Conservation (phyloP, 2,888 invertebrate genomes). For the Geophilus truncorum region DNA sequence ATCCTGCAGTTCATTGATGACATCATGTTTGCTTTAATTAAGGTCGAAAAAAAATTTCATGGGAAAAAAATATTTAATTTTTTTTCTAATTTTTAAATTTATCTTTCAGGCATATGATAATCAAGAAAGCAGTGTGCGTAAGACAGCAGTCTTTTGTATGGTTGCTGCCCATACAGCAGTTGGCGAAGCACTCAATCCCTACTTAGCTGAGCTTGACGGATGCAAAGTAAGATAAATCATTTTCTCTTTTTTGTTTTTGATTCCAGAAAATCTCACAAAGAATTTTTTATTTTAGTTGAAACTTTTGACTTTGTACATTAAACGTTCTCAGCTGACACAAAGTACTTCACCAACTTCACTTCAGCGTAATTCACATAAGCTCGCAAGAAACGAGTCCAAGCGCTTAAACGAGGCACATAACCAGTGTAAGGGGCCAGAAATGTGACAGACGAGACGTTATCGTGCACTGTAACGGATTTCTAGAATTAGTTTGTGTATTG, state of each 20-base stretch:
- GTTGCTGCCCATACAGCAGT: constrained; percentile 86
- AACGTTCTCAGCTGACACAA: constrained; percentile 52
- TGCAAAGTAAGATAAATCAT: constrained; percentile 64
- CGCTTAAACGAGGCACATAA: background rate
- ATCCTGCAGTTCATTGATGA: constrained; percentile 65
- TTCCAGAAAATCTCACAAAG: background rate
- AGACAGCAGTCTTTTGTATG: constrained; percentile 96
- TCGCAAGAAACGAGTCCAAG: constrained; percentile 34
- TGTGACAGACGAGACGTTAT: background rate
- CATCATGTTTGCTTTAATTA: constrained; percentile 82
- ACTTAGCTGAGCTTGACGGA: constrained; percentile 72
- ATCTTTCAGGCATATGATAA: constrained; percentile 81
- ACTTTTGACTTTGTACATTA: constrained; percentile 72
- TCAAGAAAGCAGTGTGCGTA: constrained; percentile 83
- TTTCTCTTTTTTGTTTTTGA: background rate
- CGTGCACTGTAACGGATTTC: background rate
- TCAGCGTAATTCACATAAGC: constrained; percentile 32
- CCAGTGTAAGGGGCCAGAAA: background rate
- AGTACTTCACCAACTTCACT: constrained; percentile 36
- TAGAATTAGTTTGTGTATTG: background rate
- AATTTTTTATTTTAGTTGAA: constrained; percentile 47
- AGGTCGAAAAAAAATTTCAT: constrained; percentile 60
- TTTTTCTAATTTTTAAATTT: constrained; percentile 36
- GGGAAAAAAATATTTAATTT: background rate
- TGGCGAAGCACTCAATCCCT: constrained; percentile 73